Percentiles rank a stretch among this genome's conserved stretches.
Conservation (phyloP, 1,140 invertebrate genomes). For the Drosophila biarmipes region DNA sequence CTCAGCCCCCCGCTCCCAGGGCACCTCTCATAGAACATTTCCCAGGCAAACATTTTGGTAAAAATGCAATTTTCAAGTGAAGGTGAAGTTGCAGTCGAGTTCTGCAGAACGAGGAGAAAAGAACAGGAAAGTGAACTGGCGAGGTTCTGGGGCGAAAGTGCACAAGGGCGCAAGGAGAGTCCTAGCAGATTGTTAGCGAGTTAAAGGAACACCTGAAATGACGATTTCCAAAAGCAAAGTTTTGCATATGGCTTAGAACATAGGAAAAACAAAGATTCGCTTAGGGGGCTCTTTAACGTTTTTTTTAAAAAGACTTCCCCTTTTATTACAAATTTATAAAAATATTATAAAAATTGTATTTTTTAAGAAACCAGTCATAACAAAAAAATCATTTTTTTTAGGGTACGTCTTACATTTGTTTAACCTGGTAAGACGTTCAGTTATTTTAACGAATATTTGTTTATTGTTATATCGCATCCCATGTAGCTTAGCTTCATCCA, state of each 20-base stretch:
- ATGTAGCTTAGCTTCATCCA: not conserved
- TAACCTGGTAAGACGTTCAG: too few species aligned
- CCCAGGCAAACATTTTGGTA: conserved; percentile 67
- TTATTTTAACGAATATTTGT: too few species aligned
- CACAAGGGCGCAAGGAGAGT: conserved; percentile 26
- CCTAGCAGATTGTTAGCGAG: conserved; percentile 73
- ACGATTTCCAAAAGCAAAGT: conserved; percentile 12
- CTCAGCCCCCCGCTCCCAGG: conserved; percentile 12
- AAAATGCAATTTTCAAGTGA: conserved; percentile 77
- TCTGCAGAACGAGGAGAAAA: conserved; percentile 10
- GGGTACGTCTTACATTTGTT: too few species aligned
- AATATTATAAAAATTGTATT: too few species aligned
- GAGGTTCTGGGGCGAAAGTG: not conserved
- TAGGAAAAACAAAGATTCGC: too few species aligned
- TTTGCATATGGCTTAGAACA: conserved; percentile 18
- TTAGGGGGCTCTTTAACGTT: too few species aligned
- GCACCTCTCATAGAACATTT: conserved; percentile 37
- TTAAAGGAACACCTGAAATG: conserved; percentile 49
- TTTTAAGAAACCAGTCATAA: too few species aligned
- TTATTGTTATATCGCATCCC: not conserved
- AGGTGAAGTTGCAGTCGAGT: conserved; percentile 64
- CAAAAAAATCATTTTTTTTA: too few species aligned
- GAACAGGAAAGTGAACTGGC: not conserved
- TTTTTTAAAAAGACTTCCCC: too few species aligned
- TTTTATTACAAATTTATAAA: not conserved